phyloP scores from a whole-genome alignment of 2,888 invertebrate species.

The Eubasilissa splendida region DNA sequence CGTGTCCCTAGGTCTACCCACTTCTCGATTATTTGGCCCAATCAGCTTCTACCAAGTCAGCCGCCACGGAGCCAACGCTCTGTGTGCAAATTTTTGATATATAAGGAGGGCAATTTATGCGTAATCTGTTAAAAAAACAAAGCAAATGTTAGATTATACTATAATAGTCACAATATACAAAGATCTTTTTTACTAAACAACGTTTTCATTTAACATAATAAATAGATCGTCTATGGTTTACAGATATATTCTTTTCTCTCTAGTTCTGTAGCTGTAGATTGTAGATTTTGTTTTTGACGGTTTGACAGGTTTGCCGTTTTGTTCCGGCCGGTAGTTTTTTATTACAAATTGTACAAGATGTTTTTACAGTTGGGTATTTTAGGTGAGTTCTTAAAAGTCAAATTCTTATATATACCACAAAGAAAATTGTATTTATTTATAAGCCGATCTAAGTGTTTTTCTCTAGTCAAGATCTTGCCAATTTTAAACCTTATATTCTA shows the following conservation, averaged over 20 bases:
- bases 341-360: not conserved
- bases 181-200: not conserved
- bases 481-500: no score
- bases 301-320: constrained; percentile 20
- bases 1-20: constrained; percentile 1
- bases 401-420: no score
- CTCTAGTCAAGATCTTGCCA: no score
- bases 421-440: no score
- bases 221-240: constrained; percentile 1
- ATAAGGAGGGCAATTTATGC: no score
- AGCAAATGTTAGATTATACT: no score
- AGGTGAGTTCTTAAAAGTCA: constrained; percentile 3
- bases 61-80: constrained; percentile 9
- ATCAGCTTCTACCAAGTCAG: constrained; percentile 46
- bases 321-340: constrained; percentile 8
- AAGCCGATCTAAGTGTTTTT: no score
- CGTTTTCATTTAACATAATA: not conserved
- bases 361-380: not conserved
- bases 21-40: constrained; percentile 41
- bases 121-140: no score
- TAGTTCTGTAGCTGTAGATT: not conserved
- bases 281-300: not conserved
- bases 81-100: not conserved
- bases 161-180: no score
- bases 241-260: not conserved